Evolutionary conservation across 2,888 invertebrate species (phyloP).

Genomic region (Amiota communis): DNA sequence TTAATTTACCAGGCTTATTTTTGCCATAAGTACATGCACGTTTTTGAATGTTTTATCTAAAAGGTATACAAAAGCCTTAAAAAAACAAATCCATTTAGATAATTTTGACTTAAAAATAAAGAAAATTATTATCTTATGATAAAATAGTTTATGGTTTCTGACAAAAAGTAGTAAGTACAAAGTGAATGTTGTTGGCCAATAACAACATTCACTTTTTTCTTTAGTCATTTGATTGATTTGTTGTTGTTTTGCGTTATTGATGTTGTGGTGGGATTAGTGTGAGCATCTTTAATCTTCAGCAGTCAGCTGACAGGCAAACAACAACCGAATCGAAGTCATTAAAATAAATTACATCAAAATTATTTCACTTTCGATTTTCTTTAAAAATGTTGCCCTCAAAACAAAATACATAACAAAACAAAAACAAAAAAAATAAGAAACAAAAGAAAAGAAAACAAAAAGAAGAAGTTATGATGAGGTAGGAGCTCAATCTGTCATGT

Average conservation of each 20-base stretch:
- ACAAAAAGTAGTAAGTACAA: conserved; percentile 18
- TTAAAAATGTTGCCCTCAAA: not conserved
- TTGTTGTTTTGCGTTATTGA: conserved; percentile 51
- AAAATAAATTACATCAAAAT: conserved; percentile 49
- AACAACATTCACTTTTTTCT: conserved; percentile 56
- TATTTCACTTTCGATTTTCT: conserved; percentile 46
- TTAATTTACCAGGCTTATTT: too few species aligned
- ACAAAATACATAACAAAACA: conserved; percentile 29
- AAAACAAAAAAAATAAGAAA: conserved; percentile 34
- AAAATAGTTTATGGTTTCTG: too few species aligned
- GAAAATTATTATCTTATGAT: not conserved
- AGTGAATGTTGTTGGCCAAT: conserved; percentile 54
- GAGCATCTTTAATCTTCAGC: conserved; percentile 14
- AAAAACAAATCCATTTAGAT: not conserved
- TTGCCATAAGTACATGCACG: too few species aligned
- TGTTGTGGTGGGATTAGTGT: not conserved
- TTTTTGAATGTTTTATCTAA: too few species aligned
- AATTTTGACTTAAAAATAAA: conserved; percentile 3
- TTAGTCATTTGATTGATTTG: conserved; percentile 29
- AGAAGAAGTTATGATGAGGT: not conserved
- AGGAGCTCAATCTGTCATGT: conserved; percentile 1
- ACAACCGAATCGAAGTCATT: conserved; percentile 36
- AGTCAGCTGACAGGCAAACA: not conserved
- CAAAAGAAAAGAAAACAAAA: not conserved
- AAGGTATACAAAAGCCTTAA: not conserved